Base-by-base conservation (phyloP, 2,888 invertebrate genomes). In the Athalia rosae region DNA sequence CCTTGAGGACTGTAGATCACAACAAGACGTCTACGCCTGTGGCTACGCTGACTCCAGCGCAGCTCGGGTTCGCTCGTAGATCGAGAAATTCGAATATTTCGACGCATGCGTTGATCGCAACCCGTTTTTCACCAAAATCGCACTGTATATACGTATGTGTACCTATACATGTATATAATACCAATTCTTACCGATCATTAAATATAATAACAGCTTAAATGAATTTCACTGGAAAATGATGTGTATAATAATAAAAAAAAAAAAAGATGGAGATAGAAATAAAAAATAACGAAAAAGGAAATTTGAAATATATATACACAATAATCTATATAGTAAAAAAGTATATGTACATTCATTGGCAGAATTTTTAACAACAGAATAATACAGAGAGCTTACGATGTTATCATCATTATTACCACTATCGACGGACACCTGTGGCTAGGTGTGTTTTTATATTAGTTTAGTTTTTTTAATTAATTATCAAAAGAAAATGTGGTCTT, bases 271-370 rank as follows among this genome's bases (percentile, higher is more conserved):
- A 78, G 80, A 78, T 67, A 73, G 61, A 82, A 80, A 80, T 66
- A 64, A 64, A 64, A 47, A 62, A 28, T 47, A 59, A 59, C 7
- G 7, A 59, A 4, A 47, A 66, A n/a, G 8, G 4, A 8, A 56
- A 56, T 43, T 56, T 69, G 69, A 56, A 69, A 56, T 67, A 50
- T 67, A 74, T 74, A 61, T 73, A 74, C 61, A 74, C 48, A 61
- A 74, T 74, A 61, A 74, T 74, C 62, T 62, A 53, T 62, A 56
- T 61, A 61, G 48, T 56, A 61, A 76, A 76, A 73, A 77, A 73
- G 71, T 77, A 81, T 85, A 85, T 87, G 80, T 86, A 87, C 87
- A 87, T 84, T 86, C 86, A 86, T 87, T 87, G 85, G 86, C 85
- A 85, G 84, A 83, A 83, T 84, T 81, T n/a, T 61, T 59, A 43